phyloP scores from a whole-genome alignment of 2,113 vertebrate genomes.

The Callithrix jacchus region DNA sequence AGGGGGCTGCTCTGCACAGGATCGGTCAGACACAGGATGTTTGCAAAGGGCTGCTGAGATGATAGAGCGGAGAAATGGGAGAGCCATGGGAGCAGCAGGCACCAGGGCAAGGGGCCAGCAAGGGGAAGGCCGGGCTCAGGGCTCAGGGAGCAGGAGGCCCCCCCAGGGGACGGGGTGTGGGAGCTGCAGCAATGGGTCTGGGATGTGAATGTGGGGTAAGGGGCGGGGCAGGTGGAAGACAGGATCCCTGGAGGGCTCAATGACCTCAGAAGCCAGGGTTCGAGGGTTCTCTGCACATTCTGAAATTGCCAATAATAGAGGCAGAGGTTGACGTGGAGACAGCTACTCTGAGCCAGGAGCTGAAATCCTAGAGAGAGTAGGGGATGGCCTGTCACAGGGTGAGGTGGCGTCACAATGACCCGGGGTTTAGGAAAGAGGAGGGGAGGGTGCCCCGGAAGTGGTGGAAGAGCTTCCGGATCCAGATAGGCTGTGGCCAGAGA shows the following conservation, averaged over 20 bases:
- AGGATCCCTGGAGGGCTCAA: not conserved
- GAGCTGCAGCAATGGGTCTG: not conserved
- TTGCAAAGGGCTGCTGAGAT: not conserved
- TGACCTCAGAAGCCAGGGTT: not conserved
- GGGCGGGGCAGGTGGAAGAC: not conserved
- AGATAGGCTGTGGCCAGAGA: too few relatives aligned
- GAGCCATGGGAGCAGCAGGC: not conserved
- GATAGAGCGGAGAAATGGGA: not conserved
- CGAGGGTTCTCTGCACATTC: not conserved
- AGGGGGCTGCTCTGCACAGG: too few relatives aligned
- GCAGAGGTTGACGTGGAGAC: not conserved
- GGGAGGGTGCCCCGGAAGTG: too few relatives aligned
- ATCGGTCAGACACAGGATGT: too few relatives aligned
- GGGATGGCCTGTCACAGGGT: accelerated
- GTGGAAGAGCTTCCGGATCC: too few relatives aligned
- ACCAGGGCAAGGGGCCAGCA: not conserved
- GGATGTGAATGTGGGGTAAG: not conserved
- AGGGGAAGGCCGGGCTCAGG: not conserved
- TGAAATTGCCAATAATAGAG: not conserved
- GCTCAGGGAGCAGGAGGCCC: not conserved
- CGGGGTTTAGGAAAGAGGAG: not conserved
- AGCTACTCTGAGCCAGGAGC: not conserved
- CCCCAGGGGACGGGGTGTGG: not conserved
- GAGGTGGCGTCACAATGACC: not conserved
- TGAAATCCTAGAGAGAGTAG: not conserved